phyloP scores from a whole-genome alignment of 2,888 invertebrate genomes.

The Frankliniella fusca region DNA sequence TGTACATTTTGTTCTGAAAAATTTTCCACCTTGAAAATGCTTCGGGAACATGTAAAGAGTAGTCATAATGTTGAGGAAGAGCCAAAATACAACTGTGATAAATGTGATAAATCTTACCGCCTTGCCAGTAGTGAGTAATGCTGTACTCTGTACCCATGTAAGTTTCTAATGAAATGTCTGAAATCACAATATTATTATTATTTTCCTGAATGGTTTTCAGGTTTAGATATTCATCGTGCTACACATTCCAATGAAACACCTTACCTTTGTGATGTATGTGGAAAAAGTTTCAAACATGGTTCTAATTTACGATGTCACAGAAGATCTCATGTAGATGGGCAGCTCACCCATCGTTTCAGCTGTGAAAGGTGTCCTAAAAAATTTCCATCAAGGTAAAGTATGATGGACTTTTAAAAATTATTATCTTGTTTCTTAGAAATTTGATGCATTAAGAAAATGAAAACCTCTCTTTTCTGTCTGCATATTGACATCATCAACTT shows the following conservation, averaged over 20 bases:
- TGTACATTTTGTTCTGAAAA: neutral
- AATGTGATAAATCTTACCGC: neutral
- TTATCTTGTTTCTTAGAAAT: neutral
- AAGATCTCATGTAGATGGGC: constrained; percentile 44
- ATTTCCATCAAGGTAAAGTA: constrained; percentile 46
- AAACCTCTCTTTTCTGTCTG: neutral
- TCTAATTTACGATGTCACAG: constrained; percentile 46
- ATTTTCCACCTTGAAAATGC: neutral
- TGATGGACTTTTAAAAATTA: neutral
- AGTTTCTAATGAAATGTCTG: neutral
- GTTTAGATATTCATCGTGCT: neutral
- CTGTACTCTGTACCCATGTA: neutral
- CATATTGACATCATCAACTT: neutral
- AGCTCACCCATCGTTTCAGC: constrained; percentile 44
- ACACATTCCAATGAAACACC: constrained; percentile 36
- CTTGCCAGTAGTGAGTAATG: neutral
- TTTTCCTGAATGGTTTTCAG: neutral
- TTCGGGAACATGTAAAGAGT: neutral
- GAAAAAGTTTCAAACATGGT: constrained; percentile 46
- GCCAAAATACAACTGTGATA: neutral
- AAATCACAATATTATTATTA: neutral
- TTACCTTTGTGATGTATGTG: constrained; percentile 46
- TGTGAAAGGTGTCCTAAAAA: constrained; percentile 50
- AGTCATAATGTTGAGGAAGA: neutral
- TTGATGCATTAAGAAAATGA: neutral